phyloP scores from a whole-genome alignment of 1,140 invertebrate genomes.

The Nymphalis io region DNA sequence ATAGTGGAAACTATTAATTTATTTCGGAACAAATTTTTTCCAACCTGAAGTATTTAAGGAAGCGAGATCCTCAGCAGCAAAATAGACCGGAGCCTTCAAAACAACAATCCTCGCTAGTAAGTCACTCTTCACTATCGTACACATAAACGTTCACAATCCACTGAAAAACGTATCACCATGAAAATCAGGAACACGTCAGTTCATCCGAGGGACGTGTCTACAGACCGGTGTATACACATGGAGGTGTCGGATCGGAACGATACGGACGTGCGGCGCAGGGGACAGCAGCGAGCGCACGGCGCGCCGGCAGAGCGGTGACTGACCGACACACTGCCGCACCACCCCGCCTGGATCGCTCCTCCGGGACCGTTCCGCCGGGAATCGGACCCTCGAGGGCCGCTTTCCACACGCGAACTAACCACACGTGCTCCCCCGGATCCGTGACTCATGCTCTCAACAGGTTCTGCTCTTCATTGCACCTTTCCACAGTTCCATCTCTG shows the following conservation, averaged over 20 bases:
- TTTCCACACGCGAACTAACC: conserved; percentile 56
- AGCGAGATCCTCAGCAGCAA: conserved; percentile 41
- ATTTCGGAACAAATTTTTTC: neutral
- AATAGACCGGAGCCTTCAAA: conserved; percentile 56
- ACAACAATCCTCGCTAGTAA: conserved; percentile 60
- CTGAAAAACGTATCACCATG: conserved; percentile 55
- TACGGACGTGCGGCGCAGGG: conserved; percentile 43
- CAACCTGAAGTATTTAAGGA: conserved; percentile 57
- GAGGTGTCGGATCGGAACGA: conserved; percentile 56
- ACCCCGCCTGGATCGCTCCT: conserved; percentile 72
- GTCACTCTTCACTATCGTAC: conserved; percentile 66
- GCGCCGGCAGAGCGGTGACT: conserved; percentile 76
- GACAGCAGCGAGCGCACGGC: conserved; percentile 63
- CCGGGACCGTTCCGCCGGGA: conserved; percentile 75
- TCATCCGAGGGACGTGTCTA: conserved; percentile 51
- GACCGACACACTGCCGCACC: conserved; percentile 76
- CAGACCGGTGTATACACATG: conserved; percentile 59
- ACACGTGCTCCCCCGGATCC: conserved; percentile 50
- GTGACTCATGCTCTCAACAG: conserved; percentile 57
- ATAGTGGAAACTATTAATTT: neutral
- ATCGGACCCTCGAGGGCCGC: conserved; percentile 58
- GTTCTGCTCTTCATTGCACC: conserved; percentile 42
- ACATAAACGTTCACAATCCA: conserved; percentile 73
- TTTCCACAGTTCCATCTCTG: conserved; percentile 25
- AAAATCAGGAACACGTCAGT: conserved; percentile 59